Evolutionary conservation across 2,797 vertebrate species (phyloP).

Genomic region (Notoglanidium macrostoma): DNA sequence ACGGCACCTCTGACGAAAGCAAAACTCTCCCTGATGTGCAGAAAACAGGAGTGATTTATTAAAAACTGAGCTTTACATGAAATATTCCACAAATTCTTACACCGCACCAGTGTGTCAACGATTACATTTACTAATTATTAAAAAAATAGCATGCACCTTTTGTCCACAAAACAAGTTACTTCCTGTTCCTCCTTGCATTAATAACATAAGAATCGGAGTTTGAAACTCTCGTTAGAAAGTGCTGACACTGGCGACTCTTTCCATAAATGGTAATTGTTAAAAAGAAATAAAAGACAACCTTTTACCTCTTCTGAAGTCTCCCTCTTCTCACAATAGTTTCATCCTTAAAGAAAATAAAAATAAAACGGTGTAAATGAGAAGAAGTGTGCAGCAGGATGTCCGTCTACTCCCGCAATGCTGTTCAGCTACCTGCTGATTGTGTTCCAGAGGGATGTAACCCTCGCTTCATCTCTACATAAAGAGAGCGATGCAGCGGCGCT

Average conservation of each 20-base stretch:
- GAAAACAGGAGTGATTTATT: neutral
- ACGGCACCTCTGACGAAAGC: constrained; percentile 88
- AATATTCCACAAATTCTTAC: neutral
- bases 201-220: neutral
- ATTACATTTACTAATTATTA: neutral
- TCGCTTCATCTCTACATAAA: neutral
- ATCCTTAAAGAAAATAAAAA: constrained; percentile 68
- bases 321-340: constrained; percentile 71
- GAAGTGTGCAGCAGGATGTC: neutral
- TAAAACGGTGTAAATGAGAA: neutral
- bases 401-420: neutral
- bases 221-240: neutral
- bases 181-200: neutral
- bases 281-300: neutral
- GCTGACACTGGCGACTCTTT: neutral
- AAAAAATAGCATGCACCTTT: neutral
- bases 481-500: neutral
- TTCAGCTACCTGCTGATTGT: neutral
- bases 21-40: constrained; percentile 87
- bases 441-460: neutral
- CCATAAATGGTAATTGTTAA: neutral
- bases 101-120: neutral
- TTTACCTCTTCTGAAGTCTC: constrained; percentile 80
- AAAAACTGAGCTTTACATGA: neutral
- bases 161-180: neutral